Evolutionary conservation across 23 tunicate genomes (phyloP), one percentile per base, ranked within the genome.

Genomic region (Pegea sp.): DNA sequence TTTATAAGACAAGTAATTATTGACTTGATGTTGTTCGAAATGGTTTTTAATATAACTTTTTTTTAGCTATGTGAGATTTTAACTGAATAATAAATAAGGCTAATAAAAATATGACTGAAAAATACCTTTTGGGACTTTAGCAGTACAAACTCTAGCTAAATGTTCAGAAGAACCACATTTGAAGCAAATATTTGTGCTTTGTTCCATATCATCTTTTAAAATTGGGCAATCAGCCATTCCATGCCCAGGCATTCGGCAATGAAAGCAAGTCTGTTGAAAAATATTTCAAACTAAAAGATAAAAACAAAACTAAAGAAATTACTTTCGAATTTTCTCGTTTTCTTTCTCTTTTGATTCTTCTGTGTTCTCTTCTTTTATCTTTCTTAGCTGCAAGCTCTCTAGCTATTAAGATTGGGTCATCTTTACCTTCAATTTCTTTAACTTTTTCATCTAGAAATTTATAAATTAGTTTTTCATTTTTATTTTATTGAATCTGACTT

Each of bases 181-280:
- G 28, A 71, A 73, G 28, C 98, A 71, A 28, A 71, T 71, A 53
- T 71, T 65, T 8, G 62, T 31, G 2, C 72, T 70, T 16, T 77
- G 78, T 54, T 72, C 91, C 16, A 59, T 53, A 28, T 80, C 98
- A 11, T 65, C 74, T 42, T 58, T 60, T n/a, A 64, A 4, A 29
- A 54, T 44, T 8, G 91, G 98, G 53, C 98, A 90, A 54, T 90
- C 98, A 28, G 81, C 98, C 79, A 90, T 77, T 24, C 91, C 91
- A 71, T 90, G 98, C 1, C 98, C 98, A 0, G 81, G 59, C 76
- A 66, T 77, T 13, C 98, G 75, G 42, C 98, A 90, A 48, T 90
- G 90, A 67, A 90, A 90, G 32, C 98, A 90, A 3, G 78, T 81
- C 91, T 72, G 32, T 31, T 24, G 34, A 24, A 22, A 38, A 16